Evolutionary conservation across 2,797 vertebrate species (phyloP).

Genomic region (Pagetopsis macropterus): DNA sequence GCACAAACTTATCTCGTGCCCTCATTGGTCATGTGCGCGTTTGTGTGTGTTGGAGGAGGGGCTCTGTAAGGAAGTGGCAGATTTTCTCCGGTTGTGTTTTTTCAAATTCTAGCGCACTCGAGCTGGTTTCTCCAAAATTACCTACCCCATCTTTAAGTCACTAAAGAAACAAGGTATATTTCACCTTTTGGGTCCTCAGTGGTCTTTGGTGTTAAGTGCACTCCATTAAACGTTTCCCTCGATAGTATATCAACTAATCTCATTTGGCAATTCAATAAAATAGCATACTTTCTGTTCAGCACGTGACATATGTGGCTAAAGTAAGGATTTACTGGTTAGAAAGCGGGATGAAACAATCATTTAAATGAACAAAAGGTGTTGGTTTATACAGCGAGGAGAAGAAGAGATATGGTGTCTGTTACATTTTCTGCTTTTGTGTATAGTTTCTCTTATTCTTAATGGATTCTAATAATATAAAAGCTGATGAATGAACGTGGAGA

Average conservation of each 20-base stretch:
- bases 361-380: not conserved
- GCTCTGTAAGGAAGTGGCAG: no score
- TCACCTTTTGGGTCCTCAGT: constrained; percentile 8
- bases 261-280: constrained; percentile 20
- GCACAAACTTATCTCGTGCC: no score
- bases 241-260: constrained; percentile 14
- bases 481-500: constrained; percentile 10
- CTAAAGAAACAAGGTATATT: constrained; percentile 10
- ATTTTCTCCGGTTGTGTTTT: no score
- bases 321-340: constrained; percentile 2
- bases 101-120: no score
- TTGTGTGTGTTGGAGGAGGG: no score
- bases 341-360: constrained; percentile 4
- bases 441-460: constrained; percentile 12
- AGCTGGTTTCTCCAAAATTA: no score
- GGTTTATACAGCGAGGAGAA: not conserved
- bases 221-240: constrained; percentile 11
- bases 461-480: constrained; percentile 11
- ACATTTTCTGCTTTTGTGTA: not conserved
- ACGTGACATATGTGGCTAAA: constrained; percentile 1
- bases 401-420: not conserved
- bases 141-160: not conserved
- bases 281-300: not conserved
- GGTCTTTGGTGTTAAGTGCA: constrained; percentile 49
- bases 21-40: no score